Evolutionary conservation across 2,113 vertebrate species (phyloP), one percentile per base, ranked within the genome.

Genomic region (Ellobius talpinus): DNA sequence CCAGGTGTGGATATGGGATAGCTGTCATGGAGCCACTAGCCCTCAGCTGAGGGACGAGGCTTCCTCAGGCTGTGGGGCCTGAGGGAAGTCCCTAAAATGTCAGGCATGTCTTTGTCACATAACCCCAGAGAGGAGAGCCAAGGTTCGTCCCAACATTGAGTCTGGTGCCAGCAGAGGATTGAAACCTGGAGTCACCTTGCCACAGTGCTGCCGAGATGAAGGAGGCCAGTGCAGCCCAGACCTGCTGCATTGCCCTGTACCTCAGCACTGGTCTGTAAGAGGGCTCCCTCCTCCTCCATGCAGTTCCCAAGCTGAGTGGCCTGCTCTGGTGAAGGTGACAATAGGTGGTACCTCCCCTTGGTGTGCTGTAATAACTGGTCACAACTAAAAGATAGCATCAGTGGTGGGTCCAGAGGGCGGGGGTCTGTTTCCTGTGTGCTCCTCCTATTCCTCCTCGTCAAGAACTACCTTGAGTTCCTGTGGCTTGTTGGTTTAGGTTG

Each of bases 401-500:
- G 8, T 26, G 47, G 63, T 31, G 36, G 63, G 5, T 76, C 24
- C 13, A 23, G 45, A 50, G 14, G 50, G 2, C 0, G 10, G 2
- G 26, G 50, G 21, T 52, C 85, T 70, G 33, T n/a, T 2, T 47
- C 7, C 31, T 1, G 3, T n/a, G 33, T 72, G 16, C 31, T 1
- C 7, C 9, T 17, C n/a, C 10, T 16, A 24, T 7, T 1, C 3
- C 11, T 42, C 36, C 55, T 31, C 70, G 45, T 23, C 68, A 36
- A 5, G 39, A 70, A 24, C 66, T 92, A 1, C 42, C 21, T 1
- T 1, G 17, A 45, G 63, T 33, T 68, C 39, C 14, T 31, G 16
- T 5, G 10, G 16, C 55, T 66, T 0, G 0, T 61, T 21, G 68
- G 1, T 0, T 39, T 29, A 29, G 52, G 26, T 23, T n/a, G 13